Conservation (phyloP, 1,140 invertebrate genomes). For the Acromyrmex charruanus region DNA sequence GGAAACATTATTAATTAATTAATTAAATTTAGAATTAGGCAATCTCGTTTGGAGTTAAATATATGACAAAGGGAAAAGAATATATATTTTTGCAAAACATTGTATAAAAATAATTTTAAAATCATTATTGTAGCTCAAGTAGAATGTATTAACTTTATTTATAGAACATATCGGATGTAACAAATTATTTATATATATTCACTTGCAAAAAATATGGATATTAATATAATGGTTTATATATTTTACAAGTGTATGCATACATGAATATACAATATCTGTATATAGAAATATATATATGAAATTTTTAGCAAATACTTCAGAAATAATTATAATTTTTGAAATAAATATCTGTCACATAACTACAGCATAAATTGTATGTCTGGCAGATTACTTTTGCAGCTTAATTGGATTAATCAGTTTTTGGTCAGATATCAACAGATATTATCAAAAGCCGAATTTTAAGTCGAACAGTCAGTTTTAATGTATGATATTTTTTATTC, state of each 20-base stretch:
- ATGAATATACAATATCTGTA: no score
- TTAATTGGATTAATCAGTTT: neutral
- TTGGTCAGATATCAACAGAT: neutral
- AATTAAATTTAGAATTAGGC: neutral
- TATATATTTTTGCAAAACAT: neutral
- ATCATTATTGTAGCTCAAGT: neutral
- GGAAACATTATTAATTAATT: neutral
- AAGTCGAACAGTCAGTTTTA: neutral
- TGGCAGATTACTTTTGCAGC: no score
- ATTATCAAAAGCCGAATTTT: neutral
- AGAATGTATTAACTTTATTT: neutral
- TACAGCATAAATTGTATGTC: no score
- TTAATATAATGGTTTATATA: no score
- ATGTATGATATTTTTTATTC: neutral
- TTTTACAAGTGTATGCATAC: no score
- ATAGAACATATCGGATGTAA: neutral
- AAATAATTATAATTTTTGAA: no score
- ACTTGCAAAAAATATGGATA: no score
- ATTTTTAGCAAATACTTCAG: no score
- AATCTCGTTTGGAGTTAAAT: neutral
- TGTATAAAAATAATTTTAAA: neutral
- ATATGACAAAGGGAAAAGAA: neutral
- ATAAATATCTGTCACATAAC: no score
- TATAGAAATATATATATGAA: no score
- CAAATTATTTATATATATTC: neutral